phyloP scores from a whole-genome alignment of 2,797 vertebrate genomes.

The Hippopotamyrus pictus region DNA sequence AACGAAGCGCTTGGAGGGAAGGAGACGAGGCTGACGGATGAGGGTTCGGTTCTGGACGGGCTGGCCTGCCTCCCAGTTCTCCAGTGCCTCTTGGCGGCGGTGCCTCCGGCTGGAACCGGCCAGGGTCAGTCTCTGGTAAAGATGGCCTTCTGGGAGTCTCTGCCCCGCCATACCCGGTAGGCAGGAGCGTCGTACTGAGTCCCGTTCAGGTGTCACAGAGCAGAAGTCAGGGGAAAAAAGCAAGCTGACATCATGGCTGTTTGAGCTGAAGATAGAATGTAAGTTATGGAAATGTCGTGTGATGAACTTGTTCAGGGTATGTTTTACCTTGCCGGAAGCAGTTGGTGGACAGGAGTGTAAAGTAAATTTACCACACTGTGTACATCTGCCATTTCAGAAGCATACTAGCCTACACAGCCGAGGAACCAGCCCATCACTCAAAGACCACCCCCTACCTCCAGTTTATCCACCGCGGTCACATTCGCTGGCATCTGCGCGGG shows the following conservation, averaged over 20 bases:
- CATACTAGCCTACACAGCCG: background rate
- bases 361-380: background rate
- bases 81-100: constrained; percentile 14
- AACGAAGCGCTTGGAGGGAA: background rate
- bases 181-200: constrained; percentile 35
- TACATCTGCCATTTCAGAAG: background rate
- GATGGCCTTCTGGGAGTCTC: constrained; percentile 58
- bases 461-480: background rate
- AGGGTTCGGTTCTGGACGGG: constrained; percentile 28
- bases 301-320: background rate
- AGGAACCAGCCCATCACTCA: background rate
- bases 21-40: background rate
- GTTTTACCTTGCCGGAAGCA: background rate
- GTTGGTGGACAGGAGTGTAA: background rate
- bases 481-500: background rate
- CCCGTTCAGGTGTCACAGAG: constrained; percentile 38
- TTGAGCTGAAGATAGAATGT: background rate
- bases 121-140: constrained; percentile 54
- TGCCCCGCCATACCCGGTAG: constrained; percentile 44
- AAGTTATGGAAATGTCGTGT: background rate
- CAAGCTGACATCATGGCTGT: background rate
- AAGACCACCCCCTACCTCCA: background rate
- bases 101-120: constrained; percentile 52
- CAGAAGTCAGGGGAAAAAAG: background rate
- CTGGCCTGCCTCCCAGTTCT: constrained; percentile 32